Evolutionary conservation across 1,140 invertebrate species (phyloP), one percentile per base, ranked within the genome.

Genomic region (Drosophila nasuta): DNA sequence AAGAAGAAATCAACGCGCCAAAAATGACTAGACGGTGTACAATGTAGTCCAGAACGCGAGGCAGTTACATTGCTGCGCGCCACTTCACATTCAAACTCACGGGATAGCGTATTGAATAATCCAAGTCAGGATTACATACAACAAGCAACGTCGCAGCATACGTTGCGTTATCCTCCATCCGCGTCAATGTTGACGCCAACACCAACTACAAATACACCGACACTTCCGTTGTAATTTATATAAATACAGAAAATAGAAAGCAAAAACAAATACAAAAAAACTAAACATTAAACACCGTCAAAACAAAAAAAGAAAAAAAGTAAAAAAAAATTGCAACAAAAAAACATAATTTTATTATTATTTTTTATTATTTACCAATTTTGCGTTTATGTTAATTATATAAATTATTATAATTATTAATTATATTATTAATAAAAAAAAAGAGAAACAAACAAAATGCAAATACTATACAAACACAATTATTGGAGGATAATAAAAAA

Each of bases 1-100:
- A 98, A 98, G 96, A 98, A 98, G 96, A 98, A 98, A 95, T 95
- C 92, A 79, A 91, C 92, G 71, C 92, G 92, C 78, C 92, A 92
- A 89, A 93, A 93, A 92, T 93, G 92, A 93, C 92, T 93, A 93
- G 92, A 93, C 80, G 92, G 91, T 92, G 92, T 92, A 79, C 92
- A 93, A 92, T 92, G 92, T 92, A 93, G 92, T 92, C 93, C 94
- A 77, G 95, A 96, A 92, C 94, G 95, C 85, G 95, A 95, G 90
- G 95, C 94, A 79, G 94, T 95, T 64, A 95, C 94, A 41, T 92
- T 95, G 86, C 92, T 95, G 69, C 93, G 94, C 81, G 94, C 95
- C 70, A 95, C 95, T 87, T 95, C 95, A 90, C 95, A 95, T 91
- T 95, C 95, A 79, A 95, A 95, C 82, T 95, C 94, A 75, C 93